These are phyloP conservation scores for Orcinus orca DNA, from an alignment of 2,113 vertebrate species.

Conservation along the genomic window DNA sequence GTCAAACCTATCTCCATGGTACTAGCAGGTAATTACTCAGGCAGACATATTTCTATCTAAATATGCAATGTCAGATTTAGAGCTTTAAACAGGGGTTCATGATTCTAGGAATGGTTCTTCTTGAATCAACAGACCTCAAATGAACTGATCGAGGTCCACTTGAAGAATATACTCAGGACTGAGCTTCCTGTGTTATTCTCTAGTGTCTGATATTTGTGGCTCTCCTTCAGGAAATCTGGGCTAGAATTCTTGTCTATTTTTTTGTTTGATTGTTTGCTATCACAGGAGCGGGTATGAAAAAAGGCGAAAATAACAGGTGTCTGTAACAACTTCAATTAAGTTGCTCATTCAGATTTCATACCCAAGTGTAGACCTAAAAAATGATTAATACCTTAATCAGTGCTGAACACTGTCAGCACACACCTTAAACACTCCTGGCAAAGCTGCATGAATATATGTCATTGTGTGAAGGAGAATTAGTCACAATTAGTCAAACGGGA, in stretches of 20 bases:
- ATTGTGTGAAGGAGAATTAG: background rate
- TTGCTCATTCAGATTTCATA: background rate
- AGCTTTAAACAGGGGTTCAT: background rate
- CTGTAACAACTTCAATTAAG: background rate
- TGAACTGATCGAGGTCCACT: background rate
- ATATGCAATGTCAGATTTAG: background rate
- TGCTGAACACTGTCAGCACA: background rate
- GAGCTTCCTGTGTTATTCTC: background rate
- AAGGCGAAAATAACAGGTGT: background rate
- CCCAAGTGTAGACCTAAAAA: background rate
- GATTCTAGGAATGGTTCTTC: background rate
- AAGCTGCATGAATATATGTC: background rate
- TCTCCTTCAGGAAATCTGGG: background rate
- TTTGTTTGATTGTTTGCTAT: constrained; percentile 12
- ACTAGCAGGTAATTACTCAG: background rate
- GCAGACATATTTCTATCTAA: background rate
- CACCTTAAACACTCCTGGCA: background rate
- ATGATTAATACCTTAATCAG: background rate
- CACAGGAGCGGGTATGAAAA: background rate
- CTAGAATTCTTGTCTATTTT: background rate
- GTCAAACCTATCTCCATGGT: background rate
- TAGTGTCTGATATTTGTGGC: background rate
- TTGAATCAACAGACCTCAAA: background rate
- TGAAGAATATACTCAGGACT: background rate
- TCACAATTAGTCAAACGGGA: background rate